A percentile compares a stretch with the other conserved stretches of the same genome.
Evolutionary conservation across 2,888 invertebrate genomes (phyloP).

Genomic region (Oithona nana): DNA sequence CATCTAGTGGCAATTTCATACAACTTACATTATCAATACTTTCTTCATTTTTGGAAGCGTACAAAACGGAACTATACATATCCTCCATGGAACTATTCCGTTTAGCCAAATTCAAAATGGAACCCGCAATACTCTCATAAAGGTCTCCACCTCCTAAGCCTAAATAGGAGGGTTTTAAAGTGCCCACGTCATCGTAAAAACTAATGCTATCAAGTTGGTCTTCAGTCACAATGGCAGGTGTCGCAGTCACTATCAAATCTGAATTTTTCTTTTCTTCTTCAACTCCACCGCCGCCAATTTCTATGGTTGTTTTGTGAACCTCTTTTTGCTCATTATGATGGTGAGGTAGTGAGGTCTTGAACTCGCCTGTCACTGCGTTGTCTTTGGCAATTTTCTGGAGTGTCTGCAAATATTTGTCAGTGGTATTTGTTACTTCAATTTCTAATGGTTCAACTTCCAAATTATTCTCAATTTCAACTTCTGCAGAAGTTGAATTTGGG

Average conservation of each 20-base stretch:
- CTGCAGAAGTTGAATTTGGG: neutral
- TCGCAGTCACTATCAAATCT: neutral
- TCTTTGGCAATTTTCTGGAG: neutral
- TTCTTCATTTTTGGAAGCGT: too few species aligned
- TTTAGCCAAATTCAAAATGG: conserved; percentile 1
- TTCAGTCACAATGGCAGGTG: neutral
- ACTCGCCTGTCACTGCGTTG: neutral
- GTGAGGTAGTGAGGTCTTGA: neutral
- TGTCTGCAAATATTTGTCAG: neutral
- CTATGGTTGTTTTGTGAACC: neutral
- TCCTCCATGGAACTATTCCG: neutral
- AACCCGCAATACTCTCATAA: conserved; percentile 1
- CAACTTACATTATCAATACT: too few species aligned
- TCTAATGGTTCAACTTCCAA: neutral
- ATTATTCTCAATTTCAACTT: neutral
- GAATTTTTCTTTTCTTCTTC: neutral
- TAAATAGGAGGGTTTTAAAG: neutral
- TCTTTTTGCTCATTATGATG: neutral
- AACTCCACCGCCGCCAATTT: neutral
- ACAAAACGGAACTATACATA: neutral
- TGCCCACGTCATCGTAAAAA: neutral
- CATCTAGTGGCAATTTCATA: too few species aligned
- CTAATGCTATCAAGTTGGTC: neutral
- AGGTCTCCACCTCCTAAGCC: neutral
- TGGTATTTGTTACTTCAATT: neutral